These are phyloP conservation scores for Anorthoa munda DNA, from an alignment of 2,888 invertebrate species.

Conservation along the genomic window DNA sequence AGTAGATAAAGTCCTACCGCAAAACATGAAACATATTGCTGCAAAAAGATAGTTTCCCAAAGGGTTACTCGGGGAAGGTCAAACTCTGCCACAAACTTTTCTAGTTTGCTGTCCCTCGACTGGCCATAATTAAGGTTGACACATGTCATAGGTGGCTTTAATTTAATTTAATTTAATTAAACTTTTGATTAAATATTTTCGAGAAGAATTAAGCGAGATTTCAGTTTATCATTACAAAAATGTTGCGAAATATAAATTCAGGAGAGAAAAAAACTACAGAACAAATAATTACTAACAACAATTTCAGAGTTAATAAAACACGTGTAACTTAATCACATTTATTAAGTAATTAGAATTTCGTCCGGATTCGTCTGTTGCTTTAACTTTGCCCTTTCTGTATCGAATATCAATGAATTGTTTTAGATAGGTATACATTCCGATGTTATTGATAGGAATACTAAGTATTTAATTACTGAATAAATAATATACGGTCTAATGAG, in stretches of 20 bases:
- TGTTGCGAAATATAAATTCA: background rate
- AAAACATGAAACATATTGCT: conserved; percentile 7
- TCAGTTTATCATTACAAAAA: background rate
- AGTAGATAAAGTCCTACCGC: background rate
- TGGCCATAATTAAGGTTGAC: background rate
- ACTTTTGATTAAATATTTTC: background rate
- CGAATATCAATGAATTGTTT: conserved; percentile 9
- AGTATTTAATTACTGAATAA: background rate
- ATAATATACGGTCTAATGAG: background rate
- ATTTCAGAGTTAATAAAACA: background rate
- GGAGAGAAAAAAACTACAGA: background rate
- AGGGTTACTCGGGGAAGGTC: background rate
- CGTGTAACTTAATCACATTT: conserved; percentile 8
- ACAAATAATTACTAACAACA: background rate
- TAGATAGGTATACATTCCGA: background rate
- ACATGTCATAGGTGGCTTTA: background rate
- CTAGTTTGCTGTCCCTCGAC: conserved; percentile 1
- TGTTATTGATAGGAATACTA: background rate
- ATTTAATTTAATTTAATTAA: too few species aligned
- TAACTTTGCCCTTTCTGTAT: conserved; percentile 24
- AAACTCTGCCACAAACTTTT: conserved; percentile 12
- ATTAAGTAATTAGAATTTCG: conserved; percentile 27
- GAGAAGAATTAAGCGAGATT: too few species aligned
- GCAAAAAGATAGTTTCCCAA: conserved; percentile 16
- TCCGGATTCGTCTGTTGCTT: background rate